Evolutionary conservation across 2,888 invertebrate genomes (phyloP), one percentile per base, ranked within the genome.

Genomic region (Drosophila prostipennis): DNA sequence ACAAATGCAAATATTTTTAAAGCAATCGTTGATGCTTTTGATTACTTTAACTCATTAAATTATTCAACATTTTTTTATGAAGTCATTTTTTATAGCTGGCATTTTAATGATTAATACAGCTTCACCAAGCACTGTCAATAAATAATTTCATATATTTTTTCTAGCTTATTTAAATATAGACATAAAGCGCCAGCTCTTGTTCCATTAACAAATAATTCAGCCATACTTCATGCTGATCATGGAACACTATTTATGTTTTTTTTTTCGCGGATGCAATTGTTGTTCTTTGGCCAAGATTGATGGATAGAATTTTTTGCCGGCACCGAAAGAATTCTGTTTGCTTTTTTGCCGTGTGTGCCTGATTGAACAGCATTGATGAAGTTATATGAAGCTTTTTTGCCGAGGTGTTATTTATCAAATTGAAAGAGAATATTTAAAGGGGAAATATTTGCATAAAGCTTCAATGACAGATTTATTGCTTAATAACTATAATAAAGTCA

Each of bases 361-460:
- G 70, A 71, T 71, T 69, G 70, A 71, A 71, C 69, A 69, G 49
- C 45, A 61, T 40, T 69, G 61, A 71, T 69, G 54, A 69, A 55
- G 69, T 61, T 54, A 52, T 57, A 48, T 52, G 40, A 45, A 60
- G 29, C 29, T 29, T 49, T 70, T 67, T 58, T 34, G 39, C 10
- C 19, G 36, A 23, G 19, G 29, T 37, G 51, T 42, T 49, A 23
- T 43, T 14, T 36, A 14, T 60, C 11, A 46, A 61, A 46, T 46
- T 61, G 16, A 51, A 51, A 43, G 32, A 16, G 37, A 2, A 26
- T 34, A 36, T 37, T 68, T 51, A 26, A 68, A 59, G 19, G 37
- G 11, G 7, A 3, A 3, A 34, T 55, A 53, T 40, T n/a, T 37
- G 29, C 36, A 49, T 42, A 6, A 51, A 60, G 37, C 29, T 32